These are phyloP conservation scores for Athalia cordata DNA, from an alignment of 2,888 invertebrate genomes.

Conservation along the genomic window DNA sequence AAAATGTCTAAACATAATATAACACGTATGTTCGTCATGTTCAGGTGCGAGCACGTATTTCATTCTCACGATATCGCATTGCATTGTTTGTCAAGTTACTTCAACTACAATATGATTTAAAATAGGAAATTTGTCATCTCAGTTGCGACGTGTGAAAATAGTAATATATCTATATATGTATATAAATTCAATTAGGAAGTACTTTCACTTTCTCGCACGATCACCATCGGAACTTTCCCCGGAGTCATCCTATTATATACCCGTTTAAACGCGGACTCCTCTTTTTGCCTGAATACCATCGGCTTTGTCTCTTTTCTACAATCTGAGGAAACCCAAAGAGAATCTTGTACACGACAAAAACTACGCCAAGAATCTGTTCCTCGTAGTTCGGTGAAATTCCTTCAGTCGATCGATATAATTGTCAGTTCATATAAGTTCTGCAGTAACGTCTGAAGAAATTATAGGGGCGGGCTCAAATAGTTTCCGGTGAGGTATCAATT, in stretches of 20 bases:
- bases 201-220: constrained; percentile 33
- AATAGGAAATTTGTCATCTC: background rate
- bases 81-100: background rate
- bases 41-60: background rate
- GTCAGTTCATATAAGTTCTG: too few relatives aligned
- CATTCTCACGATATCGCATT: background rate
- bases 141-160: background rate
- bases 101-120: too few relatives aligned
- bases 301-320: background rate
- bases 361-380: too few relatives aligned
- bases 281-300: background rate
- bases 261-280: background rate
- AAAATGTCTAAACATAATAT: background rate
- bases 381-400: too few relatives aligned
- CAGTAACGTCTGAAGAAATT: too few relatives aligned
- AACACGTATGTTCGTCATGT: too few relatives aligned
- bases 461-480: too few relatives aligned
- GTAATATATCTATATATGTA: background rate
- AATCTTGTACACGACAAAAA: too few relatives aligned
- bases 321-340: background rate
- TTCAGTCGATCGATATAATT: too few relatives aligned
- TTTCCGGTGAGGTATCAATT: too few relatives aligned
- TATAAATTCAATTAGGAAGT: constrained; percentile 8
- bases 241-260: background rate
- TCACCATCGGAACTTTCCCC: constrained; percentile 19